Evolutionary conservation across 2,888 invertebrate species (phyloP).

Genomic region (Tinea trinotella): DNA sequence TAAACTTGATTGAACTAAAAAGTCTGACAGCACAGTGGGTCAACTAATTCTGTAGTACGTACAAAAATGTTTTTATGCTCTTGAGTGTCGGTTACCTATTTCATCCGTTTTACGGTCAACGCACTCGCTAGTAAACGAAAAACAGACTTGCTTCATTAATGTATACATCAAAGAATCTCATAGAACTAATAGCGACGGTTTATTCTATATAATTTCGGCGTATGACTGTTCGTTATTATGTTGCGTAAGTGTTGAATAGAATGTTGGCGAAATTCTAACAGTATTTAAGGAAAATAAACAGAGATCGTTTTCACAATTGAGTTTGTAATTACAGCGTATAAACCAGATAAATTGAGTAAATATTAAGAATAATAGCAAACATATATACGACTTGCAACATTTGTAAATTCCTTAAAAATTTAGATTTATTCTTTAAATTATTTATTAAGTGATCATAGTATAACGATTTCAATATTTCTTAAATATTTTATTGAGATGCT

Average conservation of each 20-base stretch:
- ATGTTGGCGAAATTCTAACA: conserved; percentile 9
- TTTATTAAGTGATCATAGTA: no score
- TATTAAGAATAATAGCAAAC: background rate
- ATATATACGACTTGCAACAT: no score
- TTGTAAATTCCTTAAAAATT: no score
- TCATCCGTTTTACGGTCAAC: conserved; percentile 30
- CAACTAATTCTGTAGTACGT: background rate
- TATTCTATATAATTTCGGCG: conserved; percentile 2
- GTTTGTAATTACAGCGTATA: conserved; percentile 7
- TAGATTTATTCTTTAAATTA: no score
- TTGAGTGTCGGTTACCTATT: conserved; percentile 18
- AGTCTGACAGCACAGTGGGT: background rate
- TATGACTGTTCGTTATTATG: background rate
- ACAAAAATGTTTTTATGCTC: background rate
- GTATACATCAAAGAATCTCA: conserved; percentile 29
- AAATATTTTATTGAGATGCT: no score
- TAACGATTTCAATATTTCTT: no score
- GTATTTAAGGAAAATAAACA: conserved; percentile 9
- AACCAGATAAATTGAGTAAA: background rate
- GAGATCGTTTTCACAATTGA: conserved; percentile 8
- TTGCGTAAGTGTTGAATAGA: conserved; percentile 12
- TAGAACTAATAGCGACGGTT: background rate
- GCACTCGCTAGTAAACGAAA: conserved; percentile 36
- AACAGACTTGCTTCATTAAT: conserved; percentile 36
- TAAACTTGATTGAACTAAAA: background rate